These are phyloP conservation scores for Acronicta aceris DNA, from an alignment of 2,888 invertebrate species.

Conservation along the genomic window DNA sequence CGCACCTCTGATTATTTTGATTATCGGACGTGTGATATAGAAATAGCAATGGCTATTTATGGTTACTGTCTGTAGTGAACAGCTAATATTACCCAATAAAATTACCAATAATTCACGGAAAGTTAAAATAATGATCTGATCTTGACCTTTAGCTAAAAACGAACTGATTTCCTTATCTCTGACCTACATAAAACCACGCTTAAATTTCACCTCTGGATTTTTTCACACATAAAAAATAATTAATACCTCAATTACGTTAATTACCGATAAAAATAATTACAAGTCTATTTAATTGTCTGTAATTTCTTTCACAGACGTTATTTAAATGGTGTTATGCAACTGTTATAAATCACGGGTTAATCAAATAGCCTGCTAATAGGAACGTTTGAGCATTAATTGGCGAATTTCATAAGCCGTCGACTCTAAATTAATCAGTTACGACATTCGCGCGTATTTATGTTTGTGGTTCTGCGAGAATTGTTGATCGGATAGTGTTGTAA, in stretches of 20 bases:
- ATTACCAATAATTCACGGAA: no score
- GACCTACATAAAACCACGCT: not conserved
- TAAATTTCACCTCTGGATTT: not conserved
- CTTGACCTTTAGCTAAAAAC: no score
- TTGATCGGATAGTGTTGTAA: slow-evolving; percentile 40
- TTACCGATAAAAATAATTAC: slow-evolving; percentile 23
- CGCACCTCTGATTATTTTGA: no score
- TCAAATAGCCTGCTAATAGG: slow-evolving; percentile 66
- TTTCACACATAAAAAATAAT: slow-evolving; percentile 32
- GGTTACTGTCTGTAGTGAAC: no score
- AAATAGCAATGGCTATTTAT: no score
- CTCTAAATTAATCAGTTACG: slow-evolving; percentile 65
- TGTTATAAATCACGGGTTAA: slow-evolving; percentile 56
- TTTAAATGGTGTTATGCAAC: slow-evolving; percentile 56
- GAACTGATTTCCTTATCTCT: slow-evolving; percentile 9
- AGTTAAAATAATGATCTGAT: no score
- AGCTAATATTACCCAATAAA: no score
- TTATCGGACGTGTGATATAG: no score
- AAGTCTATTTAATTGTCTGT: slow-evolving; percentile 35
- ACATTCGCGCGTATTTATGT: slow-evolving; percentile 48
- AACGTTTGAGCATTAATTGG: slow-evolving; percentile 72
- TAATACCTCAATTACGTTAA: slow-evolving; percentile 23
- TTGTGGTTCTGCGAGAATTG: slow-evolving; percentile 32
- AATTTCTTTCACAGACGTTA: slow-evolving; percentile 56
- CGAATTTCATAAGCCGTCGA: slow-evolving; percentile 67